Conservation (phyloP, 2,113 vertebrate species). For the Platycercus adscitus region DNA sequence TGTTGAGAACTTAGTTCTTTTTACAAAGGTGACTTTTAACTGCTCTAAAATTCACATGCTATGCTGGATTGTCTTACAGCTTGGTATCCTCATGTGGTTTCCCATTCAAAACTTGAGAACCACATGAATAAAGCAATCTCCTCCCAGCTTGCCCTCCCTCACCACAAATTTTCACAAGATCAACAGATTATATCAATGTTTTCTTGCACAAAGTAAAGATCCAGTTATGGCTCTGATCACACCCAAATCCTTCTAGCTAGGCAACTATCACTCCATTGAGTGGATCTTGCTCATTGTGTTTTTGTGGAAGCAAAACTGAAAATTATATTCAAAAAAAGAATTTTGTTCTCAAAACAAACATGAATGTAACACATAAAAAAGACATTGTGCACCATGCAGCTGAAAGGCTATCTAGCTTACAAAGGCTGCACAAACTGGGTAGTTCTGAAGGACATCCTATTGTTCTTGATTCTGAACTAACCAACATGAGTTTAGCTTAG, state of each 20-base stretch:
- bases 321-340: not conserved
- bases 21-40: constrained; percentile 1
- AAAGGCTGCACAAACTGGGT: not conserved
- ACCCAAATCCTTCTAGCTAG: not conserved
- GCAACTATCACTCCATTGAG: not conserved
- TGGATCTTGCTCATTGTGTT: not conserved
- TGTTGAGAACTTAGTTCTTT: constrained; percentile 16
- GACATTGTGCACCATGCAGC: not conserved
- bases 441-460: not conserved
- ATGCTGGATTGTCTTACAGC: not conserved
- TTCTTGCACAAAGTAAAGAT: not conserved
- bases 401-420: not conserved
- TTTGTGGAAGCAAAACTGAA: not conserved
- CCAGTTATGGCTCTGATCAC: not conserved
- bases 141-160: not conserved
- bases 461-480: not conserved
- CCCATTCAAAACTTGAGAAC: constrained; percentile 28
- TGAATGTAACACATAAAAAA: not conserved
- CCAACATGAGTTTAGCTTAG: not conserved
- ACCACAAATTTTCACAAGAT: not conserved
- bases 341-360: not conserved
- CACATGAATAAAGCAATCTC: not conserved
- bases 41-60: not conserved
- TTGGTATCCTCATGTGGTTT: constrained; percentile 35
- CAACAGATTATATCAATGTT: not conserved